phyloP scores from a whole-genome alignment of 2,888 invertebrate genomes.

The Augochlorella aurata region DNA sequence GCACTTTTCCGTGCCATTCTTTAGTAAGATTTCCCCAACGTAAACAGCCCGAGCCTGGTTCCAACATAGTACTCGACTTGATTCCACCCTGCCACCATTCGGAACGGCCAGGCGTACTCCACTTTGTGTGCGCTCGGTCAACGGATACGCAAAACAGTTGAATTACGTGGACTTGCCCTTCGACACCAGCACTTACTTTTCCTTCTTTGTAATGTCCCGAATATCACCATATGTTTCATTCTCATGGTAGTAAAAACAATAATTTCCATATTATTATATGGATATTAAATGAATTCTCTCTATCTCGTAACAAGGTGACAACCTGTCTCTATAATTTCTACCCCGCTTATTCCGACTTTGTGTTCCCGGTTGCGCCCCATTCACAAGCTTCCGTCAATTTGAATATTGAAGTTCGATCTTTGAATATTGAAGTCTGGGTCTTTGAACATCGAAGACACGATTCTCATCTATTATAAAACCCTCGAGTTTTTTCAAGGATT shows the following conservation, averaged over 20 bases:
- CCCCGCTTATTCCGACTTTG: conserved; percentile 21
- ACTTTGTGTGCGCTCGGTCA: conserved; percentile 58
- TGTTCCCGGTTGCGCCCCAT: conserved; percentile 16
- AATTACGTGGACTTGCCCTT: conserved; percentile 48
- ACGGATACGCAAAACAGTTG: conserved; percentile 62
- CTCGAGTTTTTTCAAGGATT: conserved; percentile 28
- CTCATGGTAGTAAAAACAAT: too few species aligned
- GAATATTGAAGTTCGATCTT: conserved; percentile 58
- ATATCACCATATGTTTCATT: background rate
- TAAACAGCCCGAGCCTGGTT: conserved; percentile 74
- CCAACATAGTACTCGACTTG: conserved; percentile 63
- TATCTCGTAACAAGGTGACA: conserved; percentile 16
- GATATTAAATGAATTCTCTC: background rate
- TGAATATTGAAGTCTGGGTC: conserved; percentile 58
- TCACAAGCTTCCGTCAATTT: conserved; percentile 52
- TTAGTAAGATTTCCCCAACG: conserved; percentile 80
- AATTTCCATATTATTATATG: too few species aligned
- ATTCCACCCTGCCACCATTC: conserved; percentile 56
- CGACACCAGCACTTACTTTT: conserved; percentile 20
- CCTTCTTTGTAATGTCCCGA: background rate
- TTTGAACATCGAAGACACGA: conserved; percentile 45
- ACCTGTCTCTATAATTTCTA: conserved; percentile 19
- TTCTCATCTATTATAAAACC: conserved; percentile 52
- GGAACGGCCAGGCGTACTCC: conserved; percentile 58
- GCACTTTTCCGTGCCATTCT: conserved; percentile 69